These are phyloP conservation scores for Pangasianodon hypophthalmus DNA, from an alignment of 2,113 vertebrate genomes.

Conservation along the genomic window DNA sequence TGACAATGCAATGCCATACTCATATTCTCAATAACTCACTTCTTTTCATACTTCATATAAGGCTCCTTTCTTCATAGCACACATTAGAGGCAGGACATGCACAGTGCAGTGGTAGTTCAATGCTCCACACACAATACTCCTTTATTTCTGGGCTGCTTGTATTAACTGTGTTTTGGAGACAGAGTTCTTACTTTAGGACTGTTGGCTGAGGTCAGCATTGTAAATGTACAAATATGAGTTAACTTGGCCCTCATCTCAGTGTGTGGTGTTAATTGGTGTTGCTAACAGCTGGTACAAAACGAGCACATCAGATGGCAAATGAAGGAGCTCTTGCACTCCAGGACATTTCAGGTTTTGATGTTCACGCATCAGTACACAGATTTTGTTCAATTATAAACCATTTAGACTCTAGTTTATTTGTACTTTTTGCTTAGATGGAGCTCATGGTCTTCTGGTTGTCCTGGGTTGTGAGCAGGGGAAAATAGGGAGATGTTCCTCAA, in stretches of 20 bases:
- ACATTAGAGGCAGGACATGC: conserved; percentile 55
- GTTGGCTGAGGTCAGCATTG: conserved; percentile 1
- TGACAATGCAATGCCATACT: conserved; percentile 58
- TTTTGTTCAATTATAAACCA: background rate
- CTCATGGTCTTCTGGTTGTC: background rate
- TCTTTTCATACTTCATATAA: conserved; percentile 28
- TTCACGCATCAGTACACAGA: background rate
- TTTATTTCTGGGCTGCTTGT: conserved; percentile 22
- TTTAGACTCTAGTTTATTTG: background rate
- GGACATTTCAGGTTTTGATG: background rate
- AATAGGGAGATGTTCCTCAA: background rate
- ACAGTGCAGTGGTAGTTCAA: background rate
- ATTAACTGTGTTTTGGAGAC: conserved; percentile 45
- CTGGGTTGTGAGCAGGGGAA: background rate
- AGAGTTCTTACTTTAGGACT: background rate
- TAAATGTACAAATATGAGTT: background rate
- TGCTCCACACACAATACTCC: conserved; percentile 13
- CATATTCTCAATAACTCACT: conserved; percentile 58
- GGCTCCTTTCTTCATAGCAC: conserved; percentile 34
- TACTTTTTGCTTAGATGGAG: background rate
- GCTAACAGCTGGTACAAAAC: background rate
- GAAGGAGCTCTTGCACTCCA: background rate
- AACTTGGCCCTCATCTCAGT: background rate
- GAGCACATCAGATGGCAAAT: background rate
- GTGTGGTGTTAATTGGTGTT: conserved; percentile 8